These are phyloP conservation scores for Cladorhizidae sp. DNA, from an alignment of 37 sponge, comb jelly and placozoan genomes.

Conservation along the genomic window DNA sequence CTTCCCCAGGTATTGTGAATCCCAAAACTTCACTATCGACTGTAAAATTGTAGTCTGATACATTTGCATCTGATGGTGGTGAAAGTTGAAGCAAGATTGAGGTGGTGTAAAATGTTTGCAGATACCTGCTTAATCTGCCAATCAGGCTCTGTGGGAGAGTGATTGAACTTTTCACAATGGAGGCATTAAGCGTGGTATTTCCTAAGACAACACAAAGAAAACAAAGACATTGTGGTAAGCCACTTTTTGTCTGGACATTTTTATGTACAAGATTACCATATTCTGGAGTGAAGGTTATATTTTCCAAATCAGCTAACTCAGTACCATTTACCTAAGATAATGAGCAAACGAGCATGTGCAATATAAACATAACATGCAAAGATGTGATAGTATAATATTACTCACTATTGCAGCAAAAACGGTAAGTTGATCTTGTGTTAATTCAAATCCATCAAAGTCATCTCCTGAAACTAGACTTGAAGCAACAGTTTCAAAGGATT, in stretches of 20 bases:
- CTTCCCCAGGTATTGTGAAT: background rate
- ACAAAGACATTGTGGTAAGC: background rate
- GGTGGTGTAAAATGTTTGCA: background rate
- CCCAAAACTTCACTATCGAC: slow-evolving; percentile 23
- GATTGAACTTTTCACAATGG: background rate
- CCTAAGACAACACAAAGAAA: background rate
- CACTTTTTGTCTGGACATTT: background rate
- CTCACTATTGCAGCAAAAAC: slow-evolving; percentile 43
- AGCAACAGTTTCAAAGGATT: slow-evolving; percentile 35
- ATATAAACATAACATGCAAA: no score
- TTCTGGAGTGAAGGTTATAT: background rate
- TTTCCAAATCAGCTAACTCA: no score
- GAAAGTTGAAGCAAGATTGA: slow-evolving; percentile 13
- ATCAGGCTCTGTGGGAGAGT: background rate
- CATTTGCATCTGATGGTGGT: background rate
- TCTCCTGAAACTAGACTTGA: slow-evolving; percentile 5
- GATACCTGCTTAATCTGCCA: background rate
- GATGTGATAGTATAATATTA: background rate
- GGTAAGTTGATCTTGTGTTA: slow-evolving; percentile 13
- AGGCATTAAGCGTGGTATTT: background rate
- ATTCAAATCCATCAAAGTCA: background rate
- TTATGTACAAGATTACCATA: background rate
- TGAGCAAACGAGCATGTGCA: no score
- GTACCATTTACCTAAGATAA: no score
- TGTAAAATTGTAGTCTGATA: background rate